Base-by-base conservation (phyloP, 2,797 vertebrate genomes). In the Centropyge bicolor region DNA sequence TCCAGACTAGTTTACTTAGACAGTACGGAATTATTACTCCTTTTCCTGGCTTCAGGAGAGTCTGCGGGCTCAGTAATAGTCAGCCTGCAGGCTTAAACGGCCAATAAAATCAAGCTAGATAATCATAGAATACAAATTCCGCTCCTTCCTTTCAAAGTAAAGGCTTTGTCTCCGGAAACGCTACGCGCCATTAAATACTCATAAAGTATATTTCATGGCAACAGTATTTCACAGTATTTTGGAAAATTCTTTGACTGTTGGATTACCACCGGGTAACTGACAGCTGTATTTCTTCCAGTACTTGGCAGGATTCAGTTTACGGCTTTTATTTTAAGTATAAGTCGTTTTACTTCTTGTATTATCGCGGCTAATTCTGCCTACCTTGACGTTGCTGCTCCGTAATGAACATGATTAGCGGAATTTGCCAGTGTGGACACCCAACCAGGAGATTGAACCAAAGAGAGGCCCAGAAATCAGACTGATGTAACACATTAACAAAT, bases 371-470 rank as follows among this genome's bases (percentile, higher is more conserved):
- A 75, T 0, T 56, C 0, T 16, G 1, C n/a, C 13, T 14, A 35
- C 0, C 62, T 82, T 86, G 68, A 85, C 38, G 11, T 3, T 60
- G 0, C 27, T n/a, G 24, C 6, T 7, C 17, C 1, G 27, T 12
- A 74, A 80, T 57, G 81, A 65, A 81, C 81, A 65, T 86, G 88
- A 89, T 89, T 85, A 91, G 79, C 83, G 46, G 86, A 65, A 46
- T 61, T 72, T 51, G 38, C 6, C 17, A 71, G 38, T 31, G 77
- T 57, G 83, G 61, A 69, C 59, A 55, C 13, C 49, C 13, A 43
- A 62, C 20, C 36, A 31, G 38, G 24, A 63, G 40, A 35, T 54
- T 46, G 4, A 66, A 67, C 93, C 90, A 94, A 93, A 92, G 13
- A 74, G 38, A 85, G 5, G 17, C 48, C 12, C 22, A 8, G 10